These are phyloP conservation scores for Diachrysia chrysitis DNA, from an alignment of 2,888 invertebrate genomes.

Conservation along the genomic window DNA sequence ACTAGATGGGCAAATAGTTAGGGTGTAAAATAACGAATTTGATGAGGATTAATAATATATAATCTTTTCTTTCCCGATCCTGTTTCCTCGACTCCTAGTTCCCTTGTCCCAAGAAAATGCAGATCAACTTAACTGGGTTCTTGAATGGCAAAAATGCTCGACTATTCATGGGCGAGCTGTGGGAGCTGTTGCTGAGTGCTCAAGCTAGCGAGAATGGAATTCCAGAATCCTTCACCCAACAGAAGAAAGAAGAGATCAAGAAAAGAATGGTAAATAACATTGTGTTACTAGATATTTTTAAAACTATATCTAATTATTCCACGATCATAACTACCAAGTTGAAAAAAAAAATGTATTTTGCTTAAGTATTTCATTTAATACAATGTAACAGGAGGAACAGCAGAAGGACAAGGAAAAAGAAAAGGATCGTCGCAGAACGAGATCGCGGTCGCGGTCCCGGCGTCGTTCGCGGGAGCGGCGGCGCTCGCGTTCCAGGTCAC, in stretches of 20 bases:
- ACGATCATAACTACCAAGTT: too few species aligned
- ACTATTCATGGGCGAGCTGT: slow-evolving; percentile 99
- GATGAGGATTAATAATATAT: slow-evolving; percentile 69
- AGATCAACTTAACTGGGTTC: slow-evolving; percentile 99
- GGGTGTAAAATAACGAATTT: slow-evolving; percentile 62
- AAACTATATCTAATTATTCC: too few species aligned
- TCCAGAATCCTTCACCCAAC: slow-evolving; percentile 97
- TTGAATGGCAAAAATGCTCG: slow-evolving; percentile 99
- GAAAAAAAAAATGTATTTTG: too few species aligned
- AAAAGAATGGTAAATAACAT: slow-evolving; percentile 92
- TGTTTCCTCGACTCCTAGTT: slow-evolving; percentile 90
- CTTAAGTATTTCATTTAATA: too few species aligned
- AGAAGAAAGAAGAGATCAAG: slow-evolving; percentile 98
- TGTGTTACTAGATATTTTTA: neutral
- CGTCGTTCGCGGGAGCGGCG: slow-evolving; percentile 80
- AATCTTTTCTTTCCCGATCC: slow-evolving; percentile 83
- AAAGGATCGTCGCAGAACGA: slow-evolving; percentile 89
- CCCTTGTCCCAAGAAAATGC: slow-evolving; percentile 99
- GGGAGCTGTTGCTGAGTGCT: slow-evolving; percentile 98
- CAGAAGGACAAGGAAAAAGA: slow-evolving; percentile 92
- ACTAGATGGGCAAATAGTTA: slow-evolving; percentile 51
- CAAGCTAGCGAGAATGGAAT: slow-evolving; percentile 98
- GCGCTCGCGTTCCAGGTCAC: slow-evolving; percentile 78
- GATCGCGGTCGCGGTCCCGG: slow-evolving; percentile 78
- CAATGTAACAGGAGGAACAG: slow-evolving; percentile 75